A percentile compares a stretch with the other conserved stretches of the same genome.
phyloP scores from a whole-genome alignment of 2,888 invertebrate species.

The Frankliniella intonsa region DNA sequence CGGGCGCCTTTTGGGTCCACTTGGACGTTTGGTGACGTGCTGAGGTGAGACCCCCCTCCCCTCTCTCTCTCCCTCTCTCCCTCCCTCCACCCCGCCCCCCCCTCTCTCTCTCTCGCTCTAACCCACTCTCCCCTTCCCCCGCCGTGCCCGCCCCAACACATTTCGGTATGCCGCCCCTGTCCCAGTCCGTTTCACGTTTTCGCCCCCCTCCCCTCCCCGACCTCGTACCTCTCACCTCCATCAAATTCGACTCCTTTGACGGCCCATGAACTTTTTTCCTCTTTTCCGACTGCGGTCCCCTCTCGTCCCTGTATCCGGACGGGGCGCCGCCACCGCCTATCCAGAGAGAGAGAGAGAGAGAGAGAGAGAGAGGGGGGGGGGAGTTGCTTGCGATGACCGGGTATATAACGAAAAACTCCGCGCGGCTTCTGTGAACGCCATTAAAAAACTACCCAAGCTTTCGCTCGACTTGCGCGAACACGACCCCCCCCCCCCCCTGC shows the following conservation, averaged over 20 bases:
- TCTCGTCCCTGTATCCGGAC: no score
- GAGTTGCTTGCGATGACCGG: background rate
- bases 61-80: background rate
- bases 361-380: background rate
- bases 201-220: background rate
- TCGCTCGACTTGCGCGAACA: no score
- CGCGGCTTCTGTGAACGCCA: background rate
- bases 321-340: no score
- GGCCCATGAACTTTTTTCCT: conserved; percentile 16
- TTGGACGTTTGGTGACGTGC: no score
- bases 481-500: no score
- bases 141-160: background rate
- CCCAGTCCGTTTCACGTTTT: conserved; percentile 5
- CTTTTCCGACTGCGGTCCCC: background rate
- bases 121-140: background rate
- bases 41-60: background rate
- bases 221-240: background rate
- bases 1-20: no score
- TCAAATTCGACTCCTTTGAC: conserved; percentile 10
- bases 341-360: background rate
- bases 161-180: background rate
- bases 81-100: background rate
- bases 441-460: no score
- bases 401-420: conserved; percentile 9
- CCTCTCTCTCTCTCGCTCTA: background rate